Evolutionary conservation across 2,113 vertebrate species (phyloP).

Genomic region (Syngnathus scovelli): DNA sequence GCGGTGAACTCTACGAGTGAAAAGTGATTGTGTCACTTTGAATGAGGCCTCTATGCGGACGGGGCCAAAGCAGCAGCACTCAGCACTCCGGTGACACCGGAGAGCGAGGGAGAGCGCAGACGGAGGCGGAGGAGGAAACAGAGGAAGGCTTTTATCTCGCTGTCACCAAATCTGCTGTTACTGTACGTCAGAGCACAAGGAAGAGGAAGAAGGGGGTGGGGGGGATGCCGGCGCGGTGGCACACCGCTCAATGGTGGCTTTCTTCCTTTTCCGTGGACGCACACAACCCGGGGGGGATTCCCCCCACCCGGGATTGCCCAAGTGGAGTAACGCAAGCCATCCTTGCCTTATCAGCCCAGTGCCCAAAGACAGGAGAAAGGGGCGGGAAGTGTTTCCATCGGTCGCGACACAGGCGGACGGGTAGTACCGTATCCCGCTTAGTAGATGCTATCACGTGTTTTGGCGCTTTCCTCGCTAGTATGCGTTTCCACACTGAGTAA

Average conservation of each 20-base stretch:
- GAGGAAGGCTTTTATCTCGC: slow-evolving; percentile 71
- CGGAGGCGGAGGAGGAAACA: slow-evolving; percentile 52
- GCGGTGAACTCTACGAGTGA: slow-evolving; percentile 56
- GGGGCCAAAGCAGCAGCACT: slow-evolving; percentile 55
- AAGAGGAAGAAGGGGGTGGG: slow-evolving; percentile 36
- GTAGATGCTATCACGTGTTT: slow-evolving; percentile 29
- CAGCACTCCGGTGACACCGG: slow-evolving; percentile 65
- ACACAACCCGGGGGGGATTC: slow-evolving; percentile 53
- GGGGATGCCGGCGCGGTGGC: slow-evolving; percentile 55
- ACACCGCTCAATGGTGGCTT: slow-evolving; percentile 63
- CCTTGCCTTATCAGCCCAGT: slow-evolving; percentile 67
- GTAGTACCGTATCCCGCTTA: slow-evolving; percentile 45
- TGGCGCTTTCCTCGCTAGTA: slow-evolving; percentile 9
- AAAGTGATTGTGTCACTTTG: slow-evolving; percentile 68
- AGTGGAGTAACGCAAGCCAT: slow-evolving; percentile 60
- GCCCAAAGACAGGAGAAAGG: slow-evolving; percentile 65
- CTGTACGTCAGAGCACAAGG: slow-evolving; percentile 70
- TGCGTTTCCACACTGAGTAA: slow-evolving; percentile 5
- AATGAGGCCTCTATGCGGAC: slow-evolving; percentile 66
- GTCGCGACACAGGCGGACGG: slow-evolving; percentile 37
- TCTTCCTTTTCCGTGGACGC: slow-evolving; percentile 56
- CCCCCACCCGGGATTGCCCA: slow-evolving; percentile 56
- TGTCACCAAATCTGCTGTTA: slow-evolving; percentile 71
- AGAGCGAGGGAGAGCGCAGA: slow-evolving; percentile 58
- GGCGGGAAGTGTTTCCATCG: slow-evolving; percentile 48